Conservation (phyloP, 1,140 invertebrate species). For the Eupeodes corollae region DNA sequence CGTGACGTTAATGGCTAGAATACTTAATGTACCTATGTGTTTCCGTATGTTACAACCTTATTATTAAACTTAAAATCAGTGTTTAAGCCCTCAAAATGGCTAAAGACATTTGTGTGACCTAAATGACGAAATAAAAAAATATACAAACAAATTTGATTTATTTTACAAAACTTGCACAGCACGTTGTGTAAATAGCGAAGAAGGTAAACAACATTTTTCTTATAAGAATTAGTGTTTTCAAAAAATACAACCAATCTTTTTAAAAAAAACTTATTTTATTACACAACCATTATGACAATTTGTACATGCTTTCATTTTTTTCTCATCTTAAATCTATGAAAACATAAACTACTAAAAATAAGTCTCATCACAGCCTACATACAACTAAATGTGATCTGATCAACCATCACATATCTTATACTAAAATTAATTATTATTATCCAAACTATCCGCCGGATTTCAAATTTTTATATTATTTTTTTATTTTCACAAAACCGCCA, state of each 20-base stretch:
- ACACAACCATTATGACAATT: too few relatives aligned
- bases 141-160: constrained; percentile 24
- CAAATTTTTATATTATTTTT: constrained; percentile 2
- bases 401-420: constrained; percentile 17
- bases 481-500: constrained; percentile 24
- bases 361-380: not conserved
- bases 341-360: constrained; percentile 21
- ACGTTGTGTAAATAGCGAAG: constrained; percentile 18
- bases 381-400: constrained; percentile 12
- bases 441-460: not conserved
- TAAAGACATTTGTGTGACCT: too few relatives aligned
- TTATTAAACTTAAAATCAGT: too few relatives aligned
- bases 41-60: too few relatives aligned
- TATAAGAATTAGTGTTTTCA: too few relatives aligned
- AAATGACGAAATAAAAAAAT: constrained; percentile 13
- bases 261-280: too few relatives aligned
- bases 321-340: constrained; percentile 3
- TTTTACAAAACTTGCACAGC: constrained; percentile 7
- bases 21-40: too few relatives aligned
- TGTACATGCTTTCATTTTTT: too few relatives aligned
- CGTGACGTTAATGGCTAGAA: too few relatives aligned
- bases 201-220: too few relatives aligned
- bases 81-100: too few relatives aligned
- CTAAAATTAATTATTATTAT: not conserved
- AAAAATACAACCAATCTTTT: too few relatives aligned